Base-by-base conservation (phyloP, 2,113 vertebrate genomes). In the Dasyornis broadbenti region DNA sequence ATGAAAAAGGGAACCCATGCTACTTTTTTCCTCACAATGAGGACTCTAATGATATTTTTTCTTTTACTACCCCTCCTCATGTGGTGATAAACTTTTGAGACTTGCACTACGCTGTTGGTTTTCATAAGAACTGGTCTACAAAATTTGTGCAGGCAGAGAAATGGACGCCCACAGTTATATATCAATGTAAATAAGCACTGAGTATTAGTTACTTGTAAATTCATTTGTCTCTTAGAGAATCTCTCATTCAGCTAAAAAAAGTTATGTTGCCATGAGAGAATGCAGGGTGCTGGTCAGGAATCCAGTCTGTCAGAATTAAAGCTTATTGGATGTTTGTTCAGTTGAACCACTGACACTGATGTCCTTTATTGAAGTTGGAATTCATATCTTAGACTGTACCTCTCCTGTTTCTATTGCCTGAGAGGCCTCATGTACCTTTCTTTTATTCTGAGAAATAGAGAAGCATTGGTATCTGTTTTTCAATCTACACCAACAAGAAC, bases 41-140 rank as follows among this genome's bases (percentile, higher is more conserved):
- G 27, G 17, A 47, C 24, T 22, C 61, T 28, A 31, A 70, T 28
- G 12, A 8, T 30, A 20, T 27, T 19, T n/a, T 69, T 53, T 37
- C 12, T 61, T 82, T 39, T 35, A 5, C 30, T 75, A 40, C 11
- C 17, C 10, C 15, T 79, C 9, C 33, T 52, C 0, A 0, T 17
- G 28, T 40, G 28, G 13, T 30, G 5, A 64, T 2, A 3, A 72
- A 64, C 20, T 37, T 11, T 13, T 37, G 44, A 90, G 16, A 28
- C 57, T 64, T 73, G 44, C 8, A 3, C 7, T 61, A 12, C 7
- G 6, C 24, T 65, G 10, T 20, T 11, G 10, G 7, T 89, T 82
- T 82, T 49, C 31, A 47, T 53, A 24, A 82, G 52, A 79, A 40
- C 42, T 31, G 13, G 7, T 47, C 68, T 53, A 66, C 28, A 70